Conservation (phyloP, 2,113 vertebrate genomes). For the Cynopterus brachyotis region DNA sequence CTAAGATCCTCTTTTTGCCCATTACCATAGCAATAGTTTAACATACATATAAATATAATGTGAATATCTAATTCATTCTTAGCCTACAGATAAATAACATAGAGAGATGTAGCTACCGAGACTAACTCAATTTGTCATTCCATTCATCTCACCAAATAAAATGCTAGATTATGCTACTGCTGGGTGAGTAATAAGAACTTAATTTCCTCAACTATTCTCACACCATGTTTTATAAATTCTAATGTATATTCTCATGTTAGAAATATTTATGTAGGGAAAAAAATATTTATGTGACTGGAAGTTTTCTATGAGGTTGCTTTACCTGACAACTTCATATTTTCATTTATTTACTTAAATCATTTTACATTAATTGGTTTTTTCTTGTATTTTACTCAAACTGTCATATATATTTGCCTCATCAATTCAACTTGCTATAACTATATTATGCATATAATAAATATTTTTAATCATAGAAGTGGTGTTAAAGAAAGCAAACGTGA, state of each 20-base stretch:
- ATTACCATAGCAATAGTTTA: not conserved
- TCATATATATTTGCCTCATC: not conserved
- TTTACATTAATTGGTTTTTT: not conserved
- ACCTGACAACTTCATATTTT: not conserved
- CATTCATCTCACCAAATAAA: not conserved
- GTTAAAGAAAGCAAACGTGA: not conserved
- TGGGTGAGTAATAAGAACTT: not conserved
- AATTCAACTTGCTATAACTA: not conserved
- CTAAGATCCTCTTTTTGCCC: not conserved
- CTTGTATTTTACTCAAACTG: not conserved
- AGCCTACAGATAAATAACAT: not conserved
- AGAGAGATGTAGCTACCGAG: not conserved
- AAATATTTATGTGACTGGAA: not conserved
- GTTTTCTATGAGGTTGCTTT: not conserved
- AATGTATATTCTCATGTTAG: not conserved
- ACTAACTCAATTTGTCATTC: not conserved
- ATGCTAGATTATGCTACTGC: not conserved
- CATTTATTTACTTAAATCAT: not conserved
- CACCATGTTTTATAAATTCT: not conserved
- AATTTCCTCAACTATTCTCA: not conserved
- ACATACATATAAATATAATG: not conserved
- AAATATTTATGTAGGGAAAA: not conserved
- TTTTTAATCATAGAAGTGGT: not conserved
- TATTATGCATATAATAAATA: not conserved
- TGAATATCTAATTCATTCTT: not conserved